Conservation (phyloP, 2,113 vertebrate genomes). For the Variabilichromis moorii region DNA sequence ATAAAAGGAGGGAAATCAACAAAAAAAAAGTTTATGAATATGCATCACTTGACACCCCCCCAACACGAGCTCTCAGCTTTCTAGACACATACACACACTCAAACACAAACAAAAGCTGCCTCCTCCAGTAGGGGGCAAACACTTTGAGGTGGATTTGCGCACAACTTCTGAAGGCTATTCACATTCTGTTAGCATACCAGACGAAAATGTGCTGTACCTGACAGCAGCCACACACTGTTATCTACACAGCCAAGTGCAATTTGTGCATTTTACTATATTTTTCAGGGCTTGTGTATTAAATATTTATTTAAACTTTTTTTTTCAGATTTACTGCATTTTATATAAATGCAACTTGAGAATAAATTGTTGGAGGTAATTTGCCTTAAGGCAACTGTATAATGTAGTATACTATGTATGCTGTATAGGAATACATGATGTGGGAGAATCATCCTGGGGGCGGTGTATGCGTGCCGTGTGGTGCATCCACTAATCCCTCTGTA, state of each 20-base stretch:
- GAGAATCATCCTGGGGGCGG: neutral
- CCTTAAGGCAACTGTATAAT: neutral
- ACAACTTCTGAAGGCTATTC: neutral
- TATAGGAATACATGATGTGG: neutral
- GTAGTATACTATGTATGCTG: neutral
- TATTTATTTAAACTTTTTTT: neutral
- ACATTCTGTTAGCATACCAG: neutral
- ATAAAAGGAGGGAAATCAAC: constrained; percentile 5
- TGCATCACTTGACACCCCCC: neutral
- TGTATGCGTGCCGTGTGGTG: neutral
- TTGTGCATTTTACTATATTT: neutral
- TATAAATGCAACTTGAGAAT: neutral
- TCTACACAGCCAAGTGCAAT: neutral
- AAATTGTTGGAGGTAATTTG: neutral
- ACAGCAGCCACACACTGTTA: neutral
- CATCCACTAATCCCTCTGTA: neutral
- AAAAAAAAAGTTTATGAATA: constrained; percentile 1
- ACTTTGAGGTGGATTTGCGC: neutral
- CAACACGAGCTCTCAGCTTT: neutral
- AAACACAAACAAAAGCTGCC: neutral
- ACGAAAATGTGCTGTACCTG: neutral
- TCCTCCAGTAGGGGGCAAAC: neutral
- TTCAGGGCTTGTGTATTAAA: neutral
- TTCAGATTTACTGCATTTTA: neutral
- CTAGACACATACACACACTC: neutral